A percentile compares a stretch with the other conserved stretches of the same genome.
Conservation (phyloP, 2,113 vertebrate species). For the Baryphthengus martii region DNA sequence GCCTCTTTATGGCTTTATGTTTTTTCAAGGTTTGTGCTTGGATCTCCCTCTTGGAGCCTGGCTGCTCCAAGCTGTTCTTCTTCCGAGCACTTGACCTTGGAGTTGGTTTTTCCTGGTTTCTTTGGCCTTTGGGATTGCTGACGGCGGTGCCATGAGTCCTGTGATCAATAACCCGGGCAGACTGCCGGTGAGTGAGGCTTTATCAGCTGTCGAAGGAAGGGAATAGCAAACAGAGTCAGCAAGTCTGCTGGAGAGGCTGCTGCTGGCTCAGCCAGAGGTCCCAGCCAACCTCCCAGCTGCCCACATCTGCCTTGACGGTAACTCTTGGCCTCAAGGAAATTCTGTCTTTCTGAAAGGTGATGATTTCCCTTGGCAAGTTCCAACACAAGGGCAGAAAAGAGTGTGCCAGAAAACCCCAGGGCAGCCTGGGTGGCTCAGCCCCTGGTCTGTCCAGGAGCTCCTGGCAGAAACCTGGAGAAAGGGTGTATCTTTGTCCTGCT, state of each 20-base stretch:
- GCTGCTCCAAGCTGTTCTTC: neutral
- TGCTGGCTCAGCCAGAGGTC: neutral
- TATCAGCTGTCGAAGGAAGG: neutral
- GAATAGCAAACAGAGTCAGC: constrained; percentile 34
- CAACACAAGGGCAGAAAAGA: neutral
- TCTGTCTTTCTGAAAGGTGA: neutral
- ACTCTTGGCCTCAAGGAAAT: neutral
- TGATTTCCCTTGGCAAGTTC: neutral
- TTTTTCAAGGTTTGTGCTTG: neutral
- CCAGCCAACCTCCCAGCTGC: neutral
- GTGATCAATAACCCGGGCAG: neutral
- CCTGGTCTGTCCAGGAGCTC: neutral
- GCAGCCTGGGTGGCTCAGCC: neutral
- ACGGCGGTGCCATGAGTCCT: neutral
- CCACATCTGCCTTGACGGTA: neutral
- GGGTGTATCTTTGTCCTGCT: neutral
- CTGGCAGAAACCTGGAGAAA: neutral
- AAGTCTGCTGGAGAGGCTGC: neutral
- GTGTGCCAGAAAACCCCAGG: neutral
- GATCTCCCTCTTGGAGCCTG: neutral
- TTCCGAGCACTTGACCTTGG: constrained; percentile 38
- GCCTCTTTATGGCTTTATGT: neutral
- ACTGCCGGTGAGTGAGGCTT: constrained; percentile 8
- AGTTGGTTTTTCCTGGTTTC: neutral
- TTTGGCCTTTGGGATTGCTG: constrained; percentile 31